phyloP scores from a whole-genome alignment of 2,888 invertebrate genomes.

The Cremastinae sp. region DNA sequence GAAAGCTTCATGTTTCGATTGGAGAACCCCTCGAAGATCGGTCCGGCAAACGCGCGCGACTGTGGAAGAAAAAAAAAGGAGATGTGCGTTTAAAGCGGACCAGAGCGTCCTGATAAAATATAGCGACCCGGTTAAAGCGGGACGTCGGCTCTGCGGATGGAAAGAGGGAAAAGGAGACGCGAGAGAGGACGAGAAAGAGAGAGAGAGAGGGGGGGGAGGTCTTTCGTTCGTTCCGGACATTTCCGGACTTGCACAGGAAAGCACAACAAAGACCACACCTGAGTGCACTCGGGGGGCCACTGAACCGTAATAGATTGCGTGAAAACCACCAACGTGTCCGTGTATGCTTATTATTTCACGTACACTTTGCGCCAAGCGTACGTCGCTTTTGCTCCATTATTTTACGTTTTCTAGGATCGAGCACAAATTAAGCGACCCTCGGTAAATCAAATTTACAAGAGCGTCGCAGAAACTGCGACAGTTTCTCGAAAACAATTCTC shows the following conservation, averaged over 20 bases:
- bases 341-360: conserved; percentile 52
- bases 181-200: not conserved
- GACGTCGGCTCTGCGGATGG: conserved; percentile 20
- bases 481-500: no score
- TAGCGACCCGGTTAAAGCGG: conserved; percentile 31
- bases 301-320: conserved; percentile 66
- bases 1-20: conserved; percentile 33
- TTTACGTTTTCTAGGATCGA: not conserved
- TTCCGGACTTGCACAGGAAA: conserved; percentile 64
- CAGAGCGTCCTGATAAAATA: not conserved
- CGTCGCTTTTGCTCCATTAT: not conserved
- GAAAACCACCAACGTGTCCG: conserved; percentile 56
- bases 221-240: conserved; percentile 61
- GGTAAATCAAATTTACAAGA: no score
- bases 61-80: conserved; percentile 42
- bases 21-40: conserved; percentile 7
- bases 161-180: conserved; percentile 9
- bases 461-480: no score
- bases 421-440: not conserved
- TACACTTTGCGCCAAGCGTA: not conserved
- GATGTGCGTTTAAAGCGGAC: not conserved
- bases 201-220: conserved; percentile 18
- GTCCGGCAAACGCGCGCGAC: not conserved
- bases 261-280: conserved; percentile 66
- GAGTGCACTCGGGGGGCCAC: conserved; percentile 63